Evolutionary conservation across 2,113 vertebrate genomes (phyloP).

Genomic region (Butorides virescens): DNA sequence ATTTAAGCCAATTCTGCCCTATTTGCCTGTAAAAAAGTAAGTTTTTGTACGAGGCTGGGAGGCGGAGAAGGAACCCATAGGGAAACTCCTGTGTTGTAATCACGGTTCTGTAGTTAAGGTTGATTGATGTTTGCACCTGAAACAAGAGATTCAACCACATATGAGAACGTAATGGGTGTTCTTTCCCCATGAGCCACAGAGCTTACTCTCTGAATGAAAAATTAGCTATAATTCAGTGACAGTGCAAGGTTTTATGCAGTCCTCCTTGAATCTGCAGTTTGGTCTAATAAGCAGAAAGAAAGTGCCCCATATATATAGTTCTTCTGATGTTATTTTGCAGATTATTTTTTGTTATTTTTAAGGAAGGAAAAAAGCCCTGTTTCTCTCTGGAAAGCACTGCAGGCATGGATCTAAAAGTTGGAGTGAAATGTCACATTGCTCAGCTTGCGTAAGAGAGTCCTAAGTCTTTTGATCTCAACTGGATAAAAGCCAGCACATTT

Average conservation of each 20-base stretch:
- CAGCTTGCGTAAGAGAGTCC: not conserved
- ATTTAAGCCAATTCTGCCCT: not conserved
- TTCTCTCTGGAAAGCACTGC: not conserved
- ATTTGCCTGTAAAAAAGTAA: not conserved
- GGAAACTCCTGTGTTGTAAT: not conserved
- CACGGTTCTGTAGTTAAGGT: not conserved
- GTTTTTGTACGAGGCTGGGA: not conserved
- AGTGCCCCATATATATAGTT: not conserved
- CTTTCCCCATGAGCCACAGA: not conserved
- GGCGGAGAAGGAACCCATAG: not conserved
- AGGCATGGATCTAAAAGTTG: not conserved
- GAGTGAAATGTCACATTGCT: not conserved
- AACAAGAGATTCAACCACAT: not conserved
- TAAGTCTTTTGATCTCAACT: slow-evolving; percentile 20
- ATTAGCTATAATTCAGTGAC: not conserved
- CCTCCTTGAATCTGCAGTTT: not conserved
- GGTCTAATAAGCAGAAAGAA: not conserved
- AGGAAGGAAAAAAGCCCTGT: accelerated
- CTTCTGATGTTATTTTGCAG: not conserved
- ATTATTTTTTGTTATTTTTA: not conserved
- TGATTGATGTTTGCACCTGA: not conserved
- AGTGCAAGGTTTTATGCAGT: not conserved
- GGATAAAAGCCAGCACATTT: slow-evolving; percentile 31
- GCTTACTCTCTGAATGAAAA: not conserved
- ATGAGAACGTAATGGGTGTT: not conserved